Evolutionary conservation across 2,797 vertebrate species (phyloP).

Genomic region (Hafferia zeledoni): DNA sequence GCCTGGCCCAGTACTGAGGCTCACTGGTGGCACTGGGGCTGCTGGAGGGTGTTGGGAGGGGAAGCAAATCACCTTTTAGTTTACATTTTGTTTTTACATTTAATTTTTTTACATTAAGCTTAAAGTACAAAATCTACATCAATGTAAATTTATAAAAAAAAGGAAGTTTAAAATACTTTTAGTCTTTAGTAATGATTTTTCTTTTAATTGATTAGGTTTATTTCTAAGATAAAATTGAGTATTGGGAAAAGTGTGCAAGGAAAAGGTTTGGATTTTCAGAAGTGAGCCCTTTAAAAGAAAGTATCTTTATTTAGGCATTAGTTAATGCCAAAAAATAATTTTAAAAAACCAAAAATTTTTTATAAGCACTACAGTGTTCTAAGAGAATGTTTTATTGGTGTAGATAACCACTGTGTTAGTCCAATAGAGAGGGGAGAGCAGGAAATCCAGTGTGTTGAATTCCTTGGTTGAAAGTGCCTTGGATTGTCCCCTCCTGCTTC

Average conservation of each 20-base stretch:
- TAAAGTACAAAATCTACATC: neutral
- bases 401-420: neutral
- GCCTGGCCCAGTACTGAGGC: neutral
- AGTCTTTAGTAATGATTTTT: neutral
- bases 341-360: neutral
- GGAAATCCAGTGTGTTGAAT: neutral
- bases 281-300: neutral
- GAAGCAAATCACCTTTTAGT: neutral
- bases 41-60: neutral
- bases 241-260: neutral
- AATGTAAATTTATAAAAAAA: neutral
- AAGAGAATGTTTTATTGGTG: neutral
- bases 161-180: neutral
- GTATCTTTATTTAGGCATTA: neutral
- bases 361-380: neutral
- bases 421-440: neutral
- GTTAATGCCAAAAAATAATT: neutral
- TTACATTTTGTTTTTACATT: neutral
- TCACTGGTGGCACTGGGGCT: neutral
- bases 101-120: neutral
- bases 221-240: neutral
- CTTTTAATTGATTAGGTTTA: neutral
- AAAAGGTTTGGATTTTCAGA: neutral
- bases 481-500: neutral
- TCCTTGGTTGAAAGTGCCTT: neutral